Percentiles rank a stretch among this genome's conserved stretches.
Evolutionary conservation across 2,797 vertebrate genomes (phyloP).

Genomic region (Centropyge bicolor): DNA sequence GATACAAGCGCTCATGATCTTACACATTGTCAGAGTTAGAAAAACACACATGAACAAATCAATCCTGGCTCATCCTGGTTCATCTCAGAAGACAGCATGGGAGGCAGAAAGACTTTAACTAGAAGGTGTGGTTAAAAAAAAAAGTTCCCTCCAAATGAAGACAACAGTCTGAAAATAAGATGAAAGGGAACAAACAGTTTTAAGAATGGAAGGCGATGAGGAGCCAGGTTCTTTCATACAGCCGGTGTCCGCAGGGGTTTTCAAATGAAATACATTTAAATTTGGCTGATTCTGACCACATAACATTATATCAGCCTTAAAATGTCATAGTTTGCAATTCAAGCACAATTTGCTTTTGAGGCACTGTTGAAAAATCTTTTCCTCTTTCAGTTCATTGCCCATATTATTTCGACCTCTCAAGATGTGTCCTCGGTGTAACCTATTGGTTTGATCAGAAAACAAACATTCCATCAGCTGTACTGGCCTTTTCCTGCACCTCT

Average conservation of each 20-base stretch:
- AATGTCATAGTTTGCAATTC: not conserved
- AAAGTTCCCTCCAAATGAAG: not conserved
- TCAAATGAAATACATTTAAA: not conserved
- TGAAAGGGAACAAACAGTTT: not conserved
- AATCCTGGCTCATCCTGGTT: too few relatives aligned
- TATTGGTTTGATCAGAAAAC: not conserved
- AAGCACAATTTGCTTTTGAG: not conserved
- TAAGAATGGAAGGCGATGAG: not conserved
- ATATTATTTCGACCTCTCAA: not conserved
- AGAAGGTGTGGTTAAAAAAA: not conserved
- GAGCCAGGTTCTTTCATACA: not conserved
- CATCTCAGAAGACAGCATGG: not conserved
- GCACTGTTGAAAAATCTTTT: not conserved
- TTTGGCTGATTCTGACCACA: not conserved
- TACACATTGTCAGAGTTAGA: not conserved
- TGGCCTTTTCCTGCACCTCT: not conserved
- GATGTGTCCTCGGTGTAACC: slow-evolving; percentile 8
- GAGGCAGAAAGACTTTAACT: not conserved
- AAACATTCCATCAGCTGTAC: slow-evolving; percentile 5
- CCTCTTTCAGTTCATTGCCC: not conserved
- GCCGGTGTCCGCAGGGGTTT: not conserved
- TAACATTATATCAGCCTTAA: not conserved
- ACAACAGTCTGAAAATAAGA: not conserved
- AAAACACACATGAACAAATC: not conserved
- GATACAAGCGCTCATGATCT: not conserved